Conservation (phyloP, 2,113 vertebrate genomes). For the Pterocles burchelli region DNA sequence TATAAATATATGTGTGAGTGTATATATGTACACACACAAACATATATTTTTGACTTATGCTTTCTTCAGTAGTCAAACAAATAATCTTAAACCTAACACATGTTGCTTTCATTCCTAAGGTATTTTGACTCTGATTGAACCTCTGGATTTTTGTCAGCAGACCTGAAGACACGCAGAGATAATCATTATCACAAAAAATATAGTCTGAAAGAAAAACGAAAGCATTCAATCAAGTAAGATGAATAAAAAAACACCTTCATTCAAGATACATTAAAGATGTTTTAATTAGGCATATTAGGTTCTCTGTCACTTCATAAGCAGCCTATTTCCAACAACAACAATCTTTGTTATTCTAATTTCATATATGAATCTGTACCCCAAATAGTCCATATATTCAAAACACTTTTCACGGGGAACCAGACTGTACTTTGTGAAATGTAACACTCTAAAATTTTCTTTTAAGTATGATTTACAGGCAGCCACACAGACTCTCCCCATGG, state of each 20-base stretch:
- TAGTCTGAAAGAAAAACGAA: neutral
- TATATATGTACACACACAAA: accelerated
- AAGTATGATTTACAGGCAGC: neutral
- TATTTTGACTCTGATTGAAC: neutral
- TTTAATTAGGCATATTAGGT: neutral
- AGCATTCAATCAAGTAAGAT: neutral
- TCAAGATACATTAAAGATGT: neutral
- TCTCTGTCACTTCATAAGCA: neutral
- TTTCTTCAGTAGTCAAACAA: neutral
- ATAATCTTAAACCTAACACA: neutral
- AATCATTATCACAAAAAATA: neutral
- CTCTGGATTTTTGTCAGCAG: neutral
- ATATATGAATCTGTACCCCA: neutral
- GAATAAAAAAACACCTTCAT: neutral
- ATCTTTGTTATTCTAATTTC: neutral
- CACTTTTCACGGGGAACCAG: neutral
- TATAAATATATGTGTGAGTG: accelerated
- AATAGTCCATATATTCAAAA: neutral
- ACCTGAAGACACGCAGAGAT: neutral
- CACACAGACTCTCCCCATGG: neutral
- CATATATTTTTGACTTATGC: accelerated
- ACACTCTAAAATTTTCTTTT: neutral
- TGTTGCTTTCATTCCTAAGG: neutral
- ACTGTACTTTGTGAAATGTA: neutral
- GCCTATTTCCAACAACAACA: neutral